Base-by-base conservation (phyloP, 2,888 invertebrate genomes). In the Philonicus albiceps region DNA sequence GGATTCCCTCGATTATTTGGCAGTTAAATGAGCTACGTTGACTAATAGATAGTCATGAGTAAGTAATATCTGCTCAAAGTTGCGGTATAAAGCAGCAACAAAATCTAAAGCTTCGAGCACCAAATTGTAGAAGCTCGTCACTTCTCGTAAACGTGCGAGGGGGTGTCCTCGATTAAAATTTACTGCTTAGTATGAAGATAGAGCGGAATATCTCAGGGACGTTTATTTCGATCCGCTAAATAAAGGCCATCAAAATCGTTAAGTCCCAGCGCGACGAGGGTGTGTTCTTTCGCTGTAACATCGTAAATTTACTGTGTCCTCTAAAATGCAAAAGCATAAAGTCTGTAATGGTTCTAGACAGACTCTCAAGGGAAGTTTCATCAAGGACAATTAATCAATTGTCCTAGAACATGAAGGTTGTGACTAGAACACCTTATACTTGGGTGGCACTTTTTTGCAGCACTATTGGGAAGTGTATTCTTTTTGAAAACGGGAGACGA, bases 381-480 rank as follows among this genome's bases (percentile, higher is more conserved):
- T 83, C 81, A 55, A 83, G 81, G 81, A 64, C 81, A 55, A 83
- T 64, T 83, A 64, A 83, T 64, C 34, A 83, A 55, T 83, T 83
- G 81, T 83, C 81, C 81, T 83, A 64, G 81, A 83, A 64, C 37
- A 83, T 64, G 81, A 83, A 34, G 78, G 78, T 37, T 22, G 78
- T 30, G 49, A 78, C 27, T 43, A 11, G 78, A 78, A 78, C 78
- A 78, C 49, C 49, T 78, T 78, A 31, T n/a, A 31, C n/a, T 78
- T 30, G 64, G 49, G 49, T n/a, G n/a, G 19, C 49, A 49, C 64
- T 64, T 27, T n/a, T 19, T 64, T 64, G 8, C 64, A 64, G 64
- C n/a, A 5, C n/a, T n/a, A n/a, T 49, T n/a, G n/a, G 22, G 64
- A 13, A 8, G 22, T 27, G 43, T 40, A 78, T 16, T 19, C 27